A percentile compares a stretch with the other conserved stretches of the same genome.
Evolutionary conservation across 2,888 invertebrate species (phyloP).

Genomic region (Meandrusa payeni): DNA sequence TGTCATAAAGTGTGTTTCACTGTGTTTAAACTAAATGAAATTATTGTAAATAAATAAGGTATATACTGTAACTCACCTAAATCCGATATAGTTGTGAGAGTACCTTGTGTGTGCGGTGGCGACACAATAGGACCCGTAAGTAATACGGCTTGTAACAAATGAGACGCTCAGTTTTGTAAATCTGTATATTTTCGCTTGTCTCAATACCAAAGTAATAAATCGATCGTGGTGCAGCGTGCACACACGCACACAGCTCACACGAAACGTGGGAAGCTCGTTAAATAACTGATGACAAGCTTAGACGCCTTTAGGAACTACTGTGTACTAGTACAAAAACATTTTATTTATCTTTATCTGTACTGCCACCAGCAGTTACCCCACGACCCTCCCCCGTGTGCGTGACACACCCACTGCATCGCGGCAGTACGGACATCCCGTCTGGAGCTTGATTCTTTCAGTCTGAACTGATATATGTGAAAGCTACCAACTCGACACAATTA

Average conservation of each 20-base stretch:
- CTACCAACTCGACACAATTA: neutral
- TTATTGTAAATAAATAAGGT: no score
- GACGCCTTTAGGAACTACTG: conserved; percentile 10
- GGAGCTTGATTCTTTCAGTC: conserved; percentile 5
- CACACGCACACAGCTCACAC: conserved; percentile 42
- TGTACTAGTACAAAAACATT: neutral
- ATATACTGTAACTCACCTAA: conserved; percentile 8
- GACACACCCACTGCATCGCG: no score
- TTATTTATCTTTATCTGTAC: no score
- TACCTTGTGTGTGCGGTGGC: neutral
- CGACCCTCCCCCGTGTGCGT: neutral
- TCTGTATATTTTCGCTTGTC: conserved; percentile 60
- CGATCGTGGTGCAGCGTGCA: conserved; percentile 38
- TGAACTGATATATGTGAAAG: neutral
- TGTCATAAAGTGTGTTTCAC: no score
- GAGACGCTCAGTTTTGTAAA: conserved; percentile 47
- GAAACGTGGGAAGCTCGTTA: conserved; percentile 28
- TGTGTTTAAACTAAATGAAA: no score
- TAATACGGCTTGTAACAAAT: no score
- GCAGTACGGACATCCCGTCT: neutral
- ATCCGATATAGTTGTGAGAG: neutral
- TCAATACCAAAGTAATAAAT: conserved; percentile 38
- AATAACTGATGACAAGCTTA: conserved; percentile 2
- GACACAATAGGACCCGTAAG: no score
- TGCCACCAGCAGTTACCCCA: neutral